Percentiles rank a stretch among this genome's conserved stretches.
Evolutionary conservation across 2,888 invertebrate species (phyloP).

Genomic region (Pristionchus japonicus): DNA sequence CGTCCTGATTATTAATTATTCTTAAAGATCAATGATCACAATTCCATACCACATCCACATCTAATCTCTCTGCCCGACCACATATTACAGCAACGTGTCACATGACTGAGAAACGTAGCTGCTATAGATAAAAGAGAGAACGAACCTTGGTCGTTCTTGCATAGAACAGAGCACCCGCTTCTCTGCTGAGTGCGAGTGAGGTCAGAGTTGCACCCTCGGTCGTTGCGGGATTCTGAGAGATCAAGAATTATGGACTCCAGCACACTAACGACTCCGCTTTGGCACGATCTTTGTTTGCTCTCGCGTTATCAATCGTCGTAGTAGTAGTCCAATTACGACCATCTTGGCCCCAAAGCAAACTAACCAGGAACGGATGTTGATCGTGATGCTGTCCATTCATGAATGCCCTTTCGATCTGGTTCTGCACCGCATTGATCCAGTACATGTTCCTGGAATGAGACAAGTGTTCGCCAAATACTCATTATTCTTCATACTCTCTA

Average conservation of each 20-base stretch:
- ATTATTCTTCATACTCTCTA: too few relatives aligned
- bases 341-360: not conserved
- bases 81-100: not conserved
- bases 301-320: too few relatives aligned
- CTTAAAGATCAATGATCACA: too few relatives aligned
- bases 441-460: constrained; percentile 61
- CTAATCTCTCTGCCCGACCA: too few relatives aligned
- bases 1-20: too few relatives aligned
- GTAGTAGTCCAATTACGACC: too few relatives aligned
- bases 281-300: too few relatives aligned
- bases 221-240: not conserved
- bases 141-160: constrained; percentile 35
- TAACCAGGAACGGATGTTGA: constrained; percentile 55
- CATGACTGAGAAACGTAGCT: not conserved
- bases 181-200: constrained; percentile 31
- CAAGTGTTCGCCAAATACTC: too few relatives aligned
- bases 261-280: too few relatives aligned
- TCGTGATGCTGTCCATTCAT: constrained; percentile 60
- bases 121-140: not conserved
- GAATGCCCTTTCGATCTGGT: constrained; percentile 60
- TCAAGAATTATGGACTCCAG: too few relatives aligned
- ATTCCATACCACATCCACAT: too few relatives aligned
- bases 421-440: constrained; percentile 58
- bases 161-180: constrained; percentile 22
- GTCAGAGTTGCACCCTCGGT: constrained; percentile 33